A percentile compares a stretch with the other conserved stretches of the same genome.
Conservation (phyloP, 2,113 vertebrate genomes). For the Sylvilagus bachmani region DNA sequence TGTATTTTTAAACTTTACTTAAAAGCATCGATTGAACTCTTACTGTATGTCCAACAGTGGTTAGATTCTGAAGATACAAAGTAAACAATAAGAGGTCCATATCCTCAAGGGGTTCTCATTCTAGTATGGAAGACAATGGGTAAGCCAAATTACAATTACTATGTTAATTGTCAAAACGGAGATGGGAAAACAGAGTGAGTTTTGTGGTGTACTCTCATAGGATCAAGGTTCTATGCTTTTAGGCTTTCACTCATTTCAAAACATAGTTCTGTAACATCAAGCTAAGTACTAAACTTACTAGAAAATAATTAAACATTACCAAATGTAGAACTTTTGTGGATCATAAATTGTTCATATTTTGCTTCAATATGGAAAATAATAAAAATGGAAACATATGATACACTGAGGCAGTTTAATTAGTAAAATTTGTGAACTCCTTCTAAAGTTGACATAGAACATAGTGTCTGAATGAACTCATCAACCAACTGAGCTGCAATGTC, state of each 20-base stretch:
- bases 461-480: neutral
- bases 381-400: neutral
- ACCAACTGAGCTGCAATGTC: neutral
- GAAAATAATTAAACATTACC: slow-evolving; percentile 5
- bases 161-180: neutral
- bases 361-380: slow-evolving; percentile 18
- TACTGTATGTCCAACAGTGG: neutral
- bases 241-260: neutral
- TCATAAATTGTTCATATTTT: neutral
- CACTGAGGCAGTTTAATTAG: neutral
- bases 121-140: neutral
- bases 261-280: neutral
- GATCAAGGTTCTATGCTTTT: neutral
- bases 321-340: neutral
- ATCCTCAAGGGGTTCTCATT: neutral
- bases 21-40: neutral
- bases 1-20: neutral
- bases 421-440: slow-evolving; percentile 36
- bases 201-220: neutral
- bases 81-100: slow-evolving; percentile 10
- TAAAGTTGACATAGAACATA: slow-evolving; percentile 36
- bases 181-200: neutral
- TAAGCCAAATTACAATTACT: slow-evolving; percentile 21
- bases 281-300: neutral
- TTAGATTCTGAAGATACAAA: neutral